A percentile compares a stretch with the other conserved stretches of the same genome.
Conservation (phyloP, 2,888 invertebrate genomes). For the Neocrepidodera transversa region DNA sequence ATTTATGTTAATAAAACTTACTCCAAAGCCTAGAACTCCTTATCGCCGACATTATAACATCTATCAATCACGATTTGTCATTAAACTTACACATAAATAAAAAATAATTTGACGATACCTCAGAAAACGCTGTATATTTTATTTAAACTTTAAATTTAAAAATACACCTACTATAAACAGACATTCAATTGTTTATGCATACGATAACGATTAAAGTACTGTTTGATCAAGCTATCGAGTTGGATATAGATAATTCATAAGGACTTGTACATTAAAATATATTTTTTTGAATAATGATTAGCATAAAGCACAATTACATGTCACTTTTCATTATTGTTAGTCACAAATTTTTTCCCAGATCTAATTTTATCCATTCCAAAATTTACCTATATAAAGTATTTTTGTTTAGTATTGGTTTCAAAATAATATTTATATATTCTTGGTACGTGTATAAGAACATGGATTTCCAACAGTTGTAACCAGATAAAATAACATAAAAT, state of each 20-base stretch:
- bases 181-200: slow-evolving; percentile 8
- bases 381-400: no score
- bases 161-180: slow-evolving; percentile 6
- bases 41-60: not conserved
- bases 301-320: no score
- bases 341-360: no score
- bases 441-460: no score
- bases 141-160: not conserved
- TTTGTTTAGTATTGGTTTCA: no score
- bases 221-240: slow-evolving; percentile 23
- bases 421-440: no score
- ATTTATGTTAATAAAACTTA: no score
- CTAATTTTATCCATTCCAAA: no score
- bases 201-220: slow-evolving; percentile 6
- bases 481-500: not conserved
- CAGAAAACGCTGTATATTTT: not conserved
- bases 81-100: not conserved
- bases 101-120: not conserved
- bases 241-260: slow-evolving; percentile 12
- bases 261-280: no score
- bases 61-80: slow-evolving; percentile 1
- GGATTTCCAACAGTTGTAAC: no score
- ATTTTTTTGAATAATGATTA: no score
- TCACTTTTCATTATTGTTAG: no score
- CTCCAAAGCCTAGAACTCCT: not conserved